Percentiles rank a stretch among this genome's conserved stretches.
Conservation (phyloP, 2,113 vertebrate genomes). For the Pavo muticus region DNA sequence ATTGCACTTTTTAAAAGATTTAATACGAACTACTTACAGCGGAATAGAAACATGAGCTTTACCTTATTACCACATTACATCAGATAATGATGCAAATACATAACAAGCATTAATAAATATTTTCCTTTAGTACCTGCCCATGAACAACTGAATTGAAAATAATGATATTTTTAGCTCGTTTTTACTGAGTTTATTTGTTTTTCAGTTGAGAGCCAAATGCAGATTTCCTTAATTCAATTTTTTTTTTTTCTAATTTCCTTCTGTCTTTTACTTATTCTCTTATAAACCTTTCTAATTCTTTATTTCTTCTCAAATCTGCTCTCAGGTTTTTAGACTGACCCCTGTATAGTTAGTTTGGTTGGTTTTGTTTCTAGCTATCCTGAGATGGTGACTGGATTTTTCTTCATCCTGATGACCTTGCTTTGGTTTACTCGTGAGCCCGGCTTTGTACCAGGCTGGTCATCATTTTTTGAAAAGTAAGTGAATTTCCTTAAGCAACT, state of each 20-base stretch:
- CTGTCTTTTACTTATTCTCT: background rate
- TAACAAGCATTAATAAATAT: background rate
- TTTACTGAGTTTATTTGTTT: background rate
- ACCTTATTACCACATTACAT: slow-evolving; percentile 1
- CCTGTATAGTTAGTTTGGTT: background rate
- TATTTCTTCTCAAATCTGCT: background rate
- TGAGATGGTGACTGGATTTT: slow-evolving; percentile 94
- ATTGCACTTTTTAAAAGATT: background rate
- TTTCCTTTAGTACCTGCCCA: background rate
- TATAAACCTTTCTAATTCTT: background rate
- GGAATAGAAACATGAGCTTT: background rate
- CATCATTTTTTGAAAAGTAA: slow-evolving; percentile 95
- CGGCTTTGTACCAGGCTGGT: slow-evolving; percentile 98
- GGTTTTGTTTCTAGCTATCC: slow-evolving; percentile 84
- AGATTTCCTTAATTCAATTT: background rate
- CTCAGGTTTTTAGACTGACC: background rate
- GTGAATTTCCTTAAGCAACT: background rate
- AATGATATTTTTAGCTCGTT: background rate
- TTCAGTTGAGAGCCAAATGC: background rate
- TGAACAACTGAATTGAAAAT: background rate
- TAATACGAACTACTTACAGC: background rate
- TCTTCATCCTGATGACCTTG: slow-evolving; percentile 96
- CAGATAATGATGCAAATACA: background rate
- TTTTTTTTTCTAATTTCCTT: background rate
- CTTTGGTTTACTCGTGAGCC: slow-evolving; percentile 98